Evolutionary conservation across 2,888 invertebrate species (phyloP), one percentile per base, ranked within the genome.

Genomic region (Troides aeacus): DNA sequence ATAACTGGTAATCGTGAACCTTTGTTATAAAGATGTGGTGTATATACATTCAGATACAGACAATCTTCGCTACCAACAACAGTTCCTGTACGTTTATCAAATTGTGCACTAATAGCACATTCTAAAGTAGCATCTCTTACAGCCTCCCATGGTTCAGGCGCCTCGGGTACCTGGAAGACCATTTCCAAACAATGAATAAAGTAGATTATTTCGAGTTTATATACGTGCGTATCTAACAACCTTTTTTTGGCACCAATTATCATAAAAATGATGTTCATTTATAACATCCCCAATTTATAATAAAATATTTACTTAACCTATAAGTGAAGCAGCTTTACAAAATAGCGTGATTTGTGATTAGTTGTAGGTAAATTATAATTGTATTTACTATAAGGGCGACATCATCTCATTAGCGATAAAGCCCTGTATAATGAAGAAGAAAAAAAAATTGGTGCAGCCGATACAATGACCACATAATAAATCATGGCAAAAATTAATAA

Each of bases 1-100:
- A 93, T 93, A 0, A 93, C 92, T 2, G 93, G 90, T 6, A 74
- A 73, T 17, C 73, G 42, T 10, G 72, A 63, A 17, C 72, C 74
- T 30, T 74, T 71, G 10, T 78, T 65, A 0, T 86, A 84, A 72
- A 93, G 77, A 71, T 81, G 88, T 1, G 95, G 94, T 23, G 94
- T 94, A 78, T 94, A 96, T 0, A 96, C 94, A 80, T 96, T 96
- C 24, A 96, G 81, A 76, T 94, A 95, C 6, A 96, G 87, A 73
- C 96, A 96, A 79, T 95, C 94, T 78, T 94, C 94, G 74, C 89
- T 88, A 23, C 94, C 94, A 60, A 93, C 85, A 21, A 93, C 76
- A 17, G 73, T 85, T 18, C 90, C 88, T 77, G 94, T 84, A 77
- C 93, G 84, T 81, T 87, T 90, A 76, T 94, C 93, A 71, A 91